phyloP scores from a whole-genome alignment of 92 coral and sea anemone species.

The Pocillopora meandrina region DNA sequence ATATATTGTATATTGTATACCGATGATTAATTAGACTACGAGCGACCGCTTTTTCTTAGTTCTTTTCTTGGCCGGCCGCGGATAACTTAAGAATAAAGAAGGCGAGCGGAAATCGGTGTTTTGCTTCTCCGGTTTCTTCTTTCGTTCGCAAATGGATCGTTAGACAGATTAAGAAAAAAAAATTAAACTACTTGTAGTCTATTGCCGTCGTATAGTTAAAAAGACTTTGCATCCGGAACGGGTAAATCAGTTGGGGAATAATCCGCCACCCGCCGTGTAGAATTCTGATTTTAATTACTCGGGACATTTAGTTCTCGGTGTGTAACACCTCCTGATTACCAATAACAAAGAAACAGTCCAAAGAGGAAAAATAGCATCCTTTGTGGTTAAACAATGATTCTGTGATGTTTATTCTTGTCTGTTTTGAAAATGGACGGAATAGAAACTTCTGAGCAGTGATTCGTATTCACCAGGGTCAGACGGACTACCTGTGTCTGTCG shows the following conservation, averaged over 20 bases:
- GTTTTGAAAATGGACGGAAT: neutral
- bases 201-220: neutral
- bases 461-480: slow-evolving; percentile 18
- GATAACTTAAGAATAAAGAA: too few species aligned
- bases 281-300: slow-evolving; percentile 27
- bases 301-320: neutral
- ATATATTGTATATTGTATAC: too few species aligned
- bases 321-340: slow-evolving; percentile 7
- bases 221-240: neutral
- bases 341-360: slow-evolving; percentile 2
- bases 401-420: slow-evolving; percentile 16
- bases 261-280: slow-evolving; percentile 21
- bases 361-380: slow-evolving; percentile 18
- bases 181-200: too few species aligned
- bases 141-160: too few species aligned
- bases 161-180: too few species aligned
- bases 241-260: neutral
- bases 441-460: neutral
- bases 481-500: neutral
- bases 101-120: too few species aligned
- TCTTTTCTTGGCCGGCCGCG: too few species aligned
- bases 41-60: too few species aligned
- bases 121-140: too few species aligned
- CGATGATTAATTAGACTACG: too few species aligned
- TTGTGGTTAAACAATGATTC: slow-evolving; percentile 17